These are phyloP conservation scores for Lottia gigantea DNA, from an alignment of 2,888 invertebrate genomes.

Conservation along the genomic window DNA sequence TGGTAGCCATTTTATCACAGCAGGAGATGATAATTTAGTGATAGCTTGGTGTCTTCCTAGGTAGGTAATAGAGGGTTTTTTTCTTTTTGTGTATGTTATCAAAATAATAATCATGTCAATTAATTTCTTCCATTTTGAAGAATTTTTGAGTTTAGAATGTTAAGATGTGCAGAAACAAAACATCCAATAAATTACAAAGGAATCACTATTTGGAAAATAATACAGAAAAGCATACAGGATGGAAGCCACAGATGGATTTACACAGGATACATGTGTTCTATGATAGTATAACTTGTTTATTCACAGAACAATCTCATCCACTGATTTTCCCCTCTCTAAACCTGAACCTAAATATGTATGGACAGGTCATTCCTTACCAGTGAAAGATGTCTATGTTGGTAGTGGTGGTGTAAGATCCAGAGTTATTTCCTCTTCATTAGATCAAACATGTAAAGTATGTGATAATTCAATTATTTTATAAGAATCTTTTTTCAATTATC, in stretches of 20 bases:
- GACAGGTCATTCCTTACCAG: constrained; percentile 82
- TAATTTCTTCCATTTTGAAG: too few species aligned
- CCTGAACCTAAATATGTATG: constrained; percentile 68
- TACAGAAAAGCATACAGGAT: too few species aligned
- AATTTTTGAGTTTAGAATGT: too few species aligned
- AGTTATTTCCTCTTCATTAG: constrained; percentile 82
- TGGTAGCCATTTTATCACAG: constrained; percentile 82
- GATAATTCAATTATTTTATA: background rate
- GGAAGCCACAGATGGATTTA: too few species aligned
- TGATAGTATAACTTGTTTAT: background rate
- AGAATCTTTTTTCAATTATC: too few species aligned
- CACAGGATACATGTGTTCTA: too few species aligned
- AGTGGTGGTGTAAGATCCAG: constrained; percentile 78
- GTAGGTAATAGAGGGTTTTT: constrained; percentile 29
- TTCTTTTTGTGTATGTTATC: too few species aligned
- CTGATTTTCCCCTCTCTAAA: constrained; percentile 27
- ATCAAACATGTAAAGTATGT: constrained; percentile 80
- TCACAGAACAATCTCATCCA: constrained; percentile 40
- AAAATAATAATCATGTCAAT: too few species aligned
- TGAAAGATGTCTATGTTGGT: constrained; percentile 83
- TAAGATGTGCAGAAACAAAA: too few species aligned
- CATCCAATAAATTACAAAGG: too few species aligned
- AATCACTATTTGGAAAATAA: too few species aligned
- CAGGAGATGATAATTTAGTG: constrained; percentile 86
- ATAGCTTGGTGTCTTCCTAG: constrained; percentile 76